Conservation (phyloP, 2,888 invertebrate genomes). For the Plemyria rubiginata region DNA sequence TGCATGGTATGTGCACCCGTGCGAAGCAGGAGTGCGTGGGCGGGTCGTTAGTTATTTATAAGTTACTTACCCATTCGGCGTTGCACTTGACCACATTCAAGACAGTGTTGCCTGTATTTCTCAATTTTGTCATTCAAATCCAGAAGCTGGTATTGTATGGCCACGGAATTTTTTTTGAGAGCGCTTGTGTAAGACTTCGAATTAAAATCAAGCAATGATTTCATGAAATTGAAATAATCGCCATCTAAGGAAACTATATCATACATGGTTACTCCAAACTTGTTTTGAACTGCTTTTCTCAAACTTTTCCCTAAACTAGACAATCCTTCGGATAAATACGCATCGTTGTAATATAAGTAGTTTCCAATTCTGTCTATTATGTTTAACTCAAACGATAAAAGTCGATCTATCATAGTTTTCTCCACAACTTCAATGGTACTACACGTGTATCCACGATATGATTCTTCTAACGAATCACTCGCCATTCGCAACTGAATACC, state of each 20-base stretch:
- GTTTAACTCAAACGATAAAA: constrained; percentile 34
- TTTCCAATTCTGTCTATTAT: constrained; percentile 32
- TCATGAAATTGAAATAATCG: constrained; percentile 49
- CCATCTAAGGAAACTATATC: constrained; percentile 56
- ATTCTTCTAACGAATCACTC: background rate
- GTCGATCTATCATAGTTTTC: constrained; percentile 34
- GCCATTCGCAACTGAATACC: too few species aligned
- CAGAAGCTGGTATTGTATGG: constrained; percentile 27
- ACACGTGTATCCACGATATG: constrained; percentile 40
- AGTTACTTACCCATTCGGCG: constrained; percentile 7
- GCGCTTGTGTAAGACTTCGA: constrained; percentile 5
- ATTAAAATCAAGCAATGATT: constrained; percentile 15
- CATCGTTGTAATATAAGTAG: constrained; percentile 41
- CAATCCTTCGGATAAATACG: background rate
- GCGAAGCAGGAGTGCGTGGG: too few species aligned
- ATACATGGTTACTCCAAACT: constrained; percentile 55
- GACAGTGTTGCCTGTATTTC: constrained; percentile 48
- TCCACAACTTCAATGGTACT: constrained; percentile 46
- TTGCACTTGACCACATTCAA: constrained; percentile 33
- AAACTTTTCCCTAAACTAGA: background rate
- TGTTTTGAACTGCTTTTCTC: constrained; percentile 45
- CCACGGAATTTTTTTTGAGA: constrained; percentile 31
- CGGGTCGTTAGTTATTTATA: too few species aligned
- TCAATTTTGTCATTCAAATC: constrained; percentile 39
- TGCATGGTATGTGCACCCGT: too few species aligned